phyloP scores from a whole-genome alignment of 2,113 vertebrate genomes.

The Scytalopus superciliaris region DNA sequence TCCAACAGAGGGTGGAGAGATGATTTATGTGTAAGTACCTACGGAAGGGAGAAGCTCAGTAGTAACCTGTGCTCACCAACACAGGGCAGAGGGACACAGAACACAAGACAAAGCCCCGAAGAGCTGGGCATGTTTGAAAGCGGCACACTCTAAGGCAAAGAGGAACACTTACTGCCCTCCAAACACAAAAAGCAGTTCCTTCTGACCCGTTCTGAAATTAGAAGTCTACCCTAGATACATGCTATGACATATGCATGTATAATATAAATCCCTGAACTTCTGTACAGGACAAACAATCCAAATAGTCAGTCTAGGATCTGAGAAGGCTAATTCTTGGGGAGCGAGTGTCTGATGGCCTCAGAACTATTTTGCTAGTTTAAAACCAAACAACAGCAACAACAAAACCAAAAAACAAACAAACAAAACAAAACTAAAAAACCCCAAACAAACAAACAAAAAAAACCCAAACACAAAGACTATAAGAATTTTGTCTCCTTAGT shows the following conservation, averaged over 20 bases:
- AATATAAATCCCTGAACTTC: background rate
- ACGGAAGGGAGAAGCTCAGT: background rate
- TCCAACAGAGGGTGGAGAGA: background rate
- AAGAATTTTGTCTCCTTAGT: background rate
- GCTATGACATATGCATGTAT: background rate
- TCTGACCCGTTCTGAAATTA: background rate
- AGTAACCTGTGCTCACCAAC: background rate
- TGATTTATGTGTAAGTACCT: background rate
- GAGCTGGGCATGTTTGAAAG: background rate
- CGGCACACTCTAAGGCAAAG: rapidly evolving
- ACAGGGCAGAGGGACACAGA: background rate
- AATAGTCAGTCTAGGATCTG: background rate
- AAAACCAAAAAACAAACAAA: too few species aligned
- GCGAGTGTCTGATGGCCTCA: rapidly evolving
- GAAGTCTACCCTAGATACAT: background rate
- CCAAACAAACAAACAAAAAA: too few species aligned
- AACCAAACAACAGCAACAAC: too few species aligned
- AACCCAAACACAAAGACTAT: background rate
- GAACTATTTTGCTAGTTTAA: background rate
- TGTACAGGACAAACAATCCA: background rate
- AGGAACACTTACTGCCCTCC: background rate
- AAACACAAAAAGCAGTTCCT: background rate
- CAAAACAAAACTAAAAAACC: too few species aligned
- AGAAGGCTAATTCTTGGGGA: background rate
- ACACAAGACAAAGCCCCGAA: background rate